phyloP scores from a whole-genome alignment of 37 sponge, comb jelly and placozoan genomes.

The Hormiphora californensis region DNA sequence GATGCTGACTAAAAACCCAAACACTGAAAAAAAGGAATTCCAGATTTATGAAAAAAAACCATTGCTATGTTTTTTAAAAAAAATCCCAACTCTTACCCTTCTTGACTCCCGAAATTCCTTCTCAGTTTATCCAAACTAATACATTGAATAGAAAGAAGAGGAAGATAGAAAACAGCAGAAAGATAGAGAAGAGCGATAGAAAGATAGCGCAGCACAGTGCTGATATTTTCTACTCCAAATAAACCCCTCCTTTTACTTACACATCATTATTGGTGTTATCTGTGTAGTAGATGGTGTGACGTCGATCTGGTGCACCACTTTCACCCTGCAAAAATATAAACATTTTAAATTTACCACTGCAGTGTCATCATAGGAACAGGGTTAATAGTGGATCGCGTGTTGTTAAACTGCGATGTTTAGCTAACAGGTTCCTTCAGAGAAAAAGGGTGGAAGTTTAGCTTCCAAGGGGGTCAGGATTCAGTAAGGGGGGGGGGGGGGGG shows the following conservation, averaged over 20 bases:
- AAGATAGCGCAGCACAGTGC: too few species aligned
- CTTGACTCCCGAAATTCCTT: neutral
- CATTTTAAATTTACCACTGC: too few species aligned
- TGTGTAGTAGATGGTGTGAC: conserved; percentile 53
- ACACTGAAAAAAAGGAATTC: too few species aligned
- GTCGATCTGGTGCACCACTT: neutral
- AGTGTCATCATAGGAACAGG: too few species aligned
- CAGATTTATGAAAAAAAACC: neutral
- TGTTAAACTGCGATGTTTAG: conserved; percentile 37
- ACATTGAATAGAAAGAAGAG: too few species aligned
- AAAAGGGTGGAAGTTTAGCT: neutral
- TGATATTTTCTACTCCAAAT: too few species aligned
- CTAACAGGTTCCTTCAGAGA: neutral
- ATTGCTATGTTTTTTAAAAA: conserved; percentile 53
- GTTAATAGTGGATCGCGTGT: too few species aligned
- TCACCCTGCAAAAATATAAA: conserved; percentile 18
- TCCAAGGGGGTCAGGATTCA: neutral
- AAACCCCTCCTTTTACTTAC: conserved; percentile 41
- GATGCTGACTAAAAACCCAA: neutral
- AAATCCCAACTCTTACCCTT: conserved; percentile 31
- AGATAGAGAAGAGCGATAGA: too few species aligned
- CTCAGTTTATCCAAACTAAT: neutral
- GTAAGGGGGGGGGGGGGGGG: conserved; percentile 61
- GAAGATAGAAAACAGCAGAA: too few species aligned
- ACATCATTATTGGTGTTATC: conserved; percentile 33